Percentiles rank a stretch among this genome's conserved stretches.
Evolutionary conservation across 1,140 invertebrate genomes (phyloP).

Genomic region (Medauroidea extradentata): DNA sequence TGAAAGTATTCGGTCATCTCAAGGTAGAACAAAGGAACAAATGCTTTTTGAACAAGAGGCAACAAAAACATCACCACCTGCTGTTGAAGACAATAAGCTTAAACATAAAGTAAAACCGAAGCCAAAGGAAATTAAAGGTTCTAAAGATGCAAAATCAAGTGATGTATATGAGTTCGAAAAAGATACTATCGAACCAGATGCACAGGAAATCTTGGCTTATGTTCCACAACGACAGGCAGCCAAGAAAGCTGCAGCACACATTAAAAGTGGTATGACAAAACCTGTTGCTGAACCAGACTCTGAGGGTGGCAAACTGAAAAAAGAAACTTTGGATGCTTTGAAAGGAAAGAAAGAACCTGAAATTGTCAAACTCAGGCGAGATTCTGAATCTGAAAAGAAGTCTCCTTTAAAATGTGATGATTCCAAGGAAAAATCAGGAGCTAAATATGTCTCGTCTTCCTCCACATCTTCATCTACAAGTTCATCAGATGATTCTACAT

Average conservation of each 20-base stretch:
- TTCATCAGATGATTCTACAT: conserved; percentile 38
- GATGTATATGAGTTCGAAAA: conserved; percentile 61
- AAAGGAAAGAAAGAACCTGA: conserved; percentile 28
- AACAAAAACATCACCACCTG: conserved; percentile 28
- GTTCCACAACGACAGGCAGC: conserved; percentile 86
- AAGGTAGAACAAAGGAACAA: conserved; percentile 22
- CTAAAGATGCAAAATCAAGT: conserved; percentile 14
- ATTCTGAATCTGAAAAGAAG: conserved; percentile 5
- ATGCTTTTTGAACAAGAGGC: conserved; percentile 23
- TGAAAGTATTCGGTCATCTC: conserved; percentile 65
- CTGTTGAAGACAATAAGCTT: conserved; percentile 20
- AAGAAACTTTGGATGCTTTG: conserved; percentile 28
- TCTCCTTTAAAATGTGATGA: conserved; percentile 12
- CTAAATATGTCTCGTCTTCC: conserved; percentile 22
- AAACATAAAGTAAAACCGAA: conserved; percentile 23
- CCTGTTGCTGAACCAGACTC: conserved; percentile 40
- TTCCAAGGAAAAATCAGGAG: conserved; percentile 11
- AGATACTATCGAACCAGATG: conserved; percentile 52
- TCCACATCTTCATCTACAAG: conserved; percentile 42
- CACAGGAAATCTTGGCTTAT: conserved; percentile 70
- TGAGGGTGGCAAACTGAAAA: conserved; percentile 39
- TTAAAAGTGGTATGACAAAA: conserved; percentile 73
- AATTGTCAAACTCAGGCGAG: conserved; percentile 19
- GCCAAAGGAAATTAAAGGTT: conserved; percentile 14
- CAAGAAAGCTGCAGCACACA: conserved; percentile 84